Conservation (phyloP, 2,113 vertebrate genomes). For the Ochotona curzoniae region DNA sequence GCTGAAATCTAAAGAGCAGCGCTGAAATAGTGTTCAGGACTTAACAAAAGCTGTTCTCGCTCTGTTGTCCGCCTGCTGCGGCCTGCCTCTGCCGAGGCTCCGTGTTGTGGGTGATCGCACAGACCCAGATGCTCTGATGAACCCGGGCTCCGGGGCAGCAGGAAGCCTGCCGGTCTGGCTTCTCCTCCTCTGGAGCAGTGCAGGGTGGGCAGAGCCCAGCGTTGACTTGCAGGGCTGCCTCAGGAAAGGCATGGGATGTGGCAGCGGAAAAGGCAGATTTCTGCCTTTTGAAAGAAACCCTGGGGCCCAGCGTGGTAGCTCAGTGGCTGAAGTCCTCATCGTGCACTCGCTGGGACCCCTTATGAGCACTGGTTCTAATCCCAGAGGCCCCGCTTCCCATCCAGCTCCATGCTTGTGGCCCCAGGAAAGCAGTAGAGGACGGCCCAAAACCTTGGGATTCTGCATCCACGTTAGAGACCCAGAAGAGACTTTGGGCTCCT, state of each 20-base stretch:
- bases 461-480: no score
- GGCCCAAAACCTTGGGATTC: no score
- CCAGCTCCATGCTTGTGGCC: no score
- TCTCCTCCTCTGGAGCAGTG: not conserved
- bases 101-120: not conserved
- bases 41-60: slow-evolving; percentile 73
- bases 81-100: slow-evolving; percentile 48
- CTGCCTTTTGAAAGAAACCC: not conserved
- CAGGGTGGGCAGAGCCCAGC: not conserved
- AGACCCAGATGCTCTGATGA: not conserved
- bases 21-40: slow-evolving; percentile 70
- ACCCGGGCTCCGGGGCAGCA: not conserved
- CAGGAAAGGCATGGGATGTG: not conserved
- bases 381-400: no score
- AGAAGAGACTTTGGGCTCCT: no score
- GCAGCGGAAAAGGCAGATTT: not conserved
- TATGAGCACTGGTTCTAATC: no score
- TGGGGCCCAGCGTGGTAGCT: no score
- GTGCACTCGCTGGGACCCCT: no score
- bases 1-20: slow-evolving; percentile 75
- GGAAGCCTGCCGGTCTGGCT: not conserved
- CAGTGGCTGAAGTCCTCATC: no score
- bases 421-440: no score
- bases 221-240: not conserved
- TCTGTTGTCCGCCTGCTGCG: slow-evolving; percentile 56